Conservation (phyloP, 2,797 vertebrate species). For the Nannoperca australis region DNA sequence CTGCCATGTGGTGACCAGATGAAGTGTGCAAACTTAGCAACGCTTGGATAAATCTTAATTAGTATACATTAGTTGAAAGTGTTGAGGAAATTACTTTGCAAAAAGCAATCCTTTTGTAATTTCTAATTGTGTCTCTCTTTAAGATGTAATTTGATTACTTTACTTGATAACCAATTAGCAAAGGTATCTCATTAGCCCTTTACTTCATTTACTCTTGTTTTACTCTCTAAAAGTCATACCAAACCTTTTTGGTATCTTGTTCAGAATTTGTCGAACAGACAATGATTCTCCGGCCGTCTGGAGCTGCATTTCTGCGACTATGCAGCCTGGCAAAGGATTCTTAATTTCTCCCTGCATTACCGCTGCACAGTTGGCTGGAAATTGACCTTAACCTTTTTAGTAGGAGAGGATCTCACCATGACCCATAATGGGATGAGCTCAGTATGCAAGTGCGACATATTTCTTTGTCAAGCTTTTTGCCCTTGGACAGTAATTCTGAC, state of each 20-base stretch:
- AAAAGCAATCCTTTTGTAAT: background rate
- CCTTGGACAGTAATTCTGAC: conserved; percentile 47
- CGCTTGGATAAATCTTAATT: background rate
- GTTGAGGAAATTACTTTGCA: background rate
- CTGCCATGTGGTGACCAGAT: background rate
- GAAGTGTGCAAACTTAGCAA: conserved; percentile 1
- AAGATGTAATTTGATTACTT: background rate
- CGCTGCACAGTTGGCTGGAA: conserved; percentile 37
- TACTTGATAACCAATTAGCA: background rate
- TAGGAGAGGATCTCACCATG: conserved; percentile 56
- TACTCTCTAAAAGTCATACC: conserved; percentile 5
- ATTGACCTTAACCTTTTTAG: conserved; percentile 62
- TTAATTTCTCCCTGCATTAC: conserved; percentile 35
- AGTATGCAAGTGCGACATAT: conserved; percentile 23
- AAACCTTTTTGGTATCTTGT: background rate
- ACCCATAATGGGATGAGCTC: conserved; percentile 54
- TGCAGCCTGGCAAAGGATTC: conserved; percentile 17
- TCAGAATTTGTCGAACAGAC: conserved; percentile 7
- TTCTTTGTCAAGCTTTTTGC: conserved; percentile 37
- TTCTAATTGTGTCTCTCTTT: background rate
- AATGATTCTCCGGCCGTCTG: background rate
- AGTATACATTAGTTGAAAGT: background rate
- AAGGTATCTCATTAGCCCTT: background rate
- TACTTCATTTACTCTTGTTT: conserved; percentile 6
- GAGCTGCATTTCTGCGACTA: background rate